Percentiles rank a stretch among this genome's conserved stretches.
Conservation (phyloP, 2,797 vertebrate species). For the Novumbra hubbsi region DNA sequence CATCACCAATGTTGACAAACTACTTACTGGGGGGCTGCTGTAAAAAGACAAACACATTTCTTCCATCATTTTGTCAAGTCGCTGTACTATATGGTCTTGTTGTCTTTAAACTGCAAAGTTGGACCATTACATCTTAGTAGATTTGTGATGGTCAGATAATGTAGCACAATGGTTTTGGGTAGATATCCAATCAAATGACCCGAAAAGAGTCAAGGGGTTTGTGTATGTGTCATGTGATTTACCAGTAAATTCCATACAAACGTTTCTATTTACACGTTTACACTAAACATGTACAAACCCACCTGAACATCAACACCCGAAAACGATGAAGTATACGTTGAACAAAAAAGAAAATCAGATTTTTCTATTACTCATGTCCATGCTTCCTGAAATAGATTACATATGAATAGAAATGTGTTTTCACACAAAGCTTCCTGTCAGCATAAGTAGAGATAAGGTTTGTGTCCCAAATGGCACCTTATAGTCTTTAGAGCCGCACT, state of each 20-base stretch:
- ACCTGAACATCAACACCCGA: background rate
- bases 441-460: background rate
- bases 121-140: constrained; percentile 42
- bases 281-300: background rate
- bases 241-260: constrained; percentile 9
- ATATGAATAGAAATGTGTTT: constrained; percentile 8
- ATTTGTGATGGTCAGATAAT: constrained; percentile 43
- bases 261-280: constrained; percentile 16
- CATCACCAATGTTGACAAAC: background rate
- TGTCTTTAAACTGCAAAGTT: constrained; percentile 37
- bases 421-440: constrained; percentile 5
- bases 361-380: background rate
- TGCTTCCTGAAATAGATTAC: constrained; percentile 8
- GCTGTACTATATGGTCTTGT: constrained; percentile 29
- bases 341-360: too few relatives aligned
- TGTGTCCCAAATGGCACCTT: background rate
- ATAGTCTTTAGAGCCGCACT: background rate
- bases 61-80: constrained; percentile 32
- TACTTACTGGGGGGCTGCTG: constrained; percentile 10
- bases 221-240: constrained; percentile 38
- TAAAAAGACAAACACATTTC: constrained; percentile 14
- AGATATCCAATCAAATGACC: constrained; percentile 40
- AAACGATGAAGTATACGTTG: constrained; percentile 1
- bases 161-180: constrained; percentile 51
- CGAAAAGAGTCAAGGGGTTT: constrained; percentile 28